Base-by-base conservation (phyloP, 1,140 invertebrate species). In the Ceratina japonica region DNA sequence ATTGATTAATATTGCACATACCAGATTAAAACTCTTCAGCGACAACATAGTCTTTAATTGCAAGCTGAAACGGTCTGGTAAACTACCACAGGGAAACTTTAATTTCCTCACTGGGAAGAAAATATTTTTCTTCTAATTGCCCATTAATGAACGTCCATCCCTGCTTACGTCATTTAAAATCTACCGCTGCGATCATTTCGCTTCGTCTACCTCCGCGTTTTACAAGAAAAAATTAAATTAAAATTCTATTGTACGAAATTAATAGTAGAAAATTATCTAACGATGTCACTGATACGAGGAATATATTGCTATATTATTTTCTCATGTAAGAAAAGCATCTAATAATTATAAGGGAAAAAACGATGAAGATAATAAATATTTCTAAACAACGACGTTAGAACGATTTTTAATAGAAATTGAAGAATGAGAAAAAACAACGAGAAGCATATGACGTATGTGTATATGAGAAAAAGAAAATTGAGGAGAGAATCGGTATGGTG, bases 71-170 rank as follows among this genome's bases (percentile, higher is more conserved):
- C 37, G 37, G 37, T 44, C 37, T 44, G 3, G 4, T 37, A 3
- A 59, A 75, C 3, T 59, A 24, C 20, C 44, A 56, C 22, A 56
- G 49, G 13, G 63, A 20, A 27, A 58, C 63, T 58, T 54, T 44
- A 37, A 49, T 75, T 59, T 18, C 20, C 31, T 16, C 24, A 8
- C n/a, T 2, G 52, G 24, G 13, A 44, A 59, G 52, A 24, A 75
- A 75, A 75, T 75, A 75, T 68, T 75, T 75, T 75, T 75, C 63
- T 49, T 20, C 18, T 68, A 75, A 75, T 68, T 75, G 52, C 22
- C 52, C 31, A 0, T 2, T 68, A 59, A 75, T 59, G 73, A 75
- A 68, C 51, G 20, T 37, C 51, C 8, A 37, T 12, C 0, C 10
- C 2, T 3, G 18, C 24, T 69, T 8, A n/a, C 66, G 18, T 31